Percentiles rank a stretch among this genome's conserved stretches.
Evolutionary conservation across 1,140 invertebrate genomes (phyloP).

Genomic region (Trachelipus rathkii): DNA sequence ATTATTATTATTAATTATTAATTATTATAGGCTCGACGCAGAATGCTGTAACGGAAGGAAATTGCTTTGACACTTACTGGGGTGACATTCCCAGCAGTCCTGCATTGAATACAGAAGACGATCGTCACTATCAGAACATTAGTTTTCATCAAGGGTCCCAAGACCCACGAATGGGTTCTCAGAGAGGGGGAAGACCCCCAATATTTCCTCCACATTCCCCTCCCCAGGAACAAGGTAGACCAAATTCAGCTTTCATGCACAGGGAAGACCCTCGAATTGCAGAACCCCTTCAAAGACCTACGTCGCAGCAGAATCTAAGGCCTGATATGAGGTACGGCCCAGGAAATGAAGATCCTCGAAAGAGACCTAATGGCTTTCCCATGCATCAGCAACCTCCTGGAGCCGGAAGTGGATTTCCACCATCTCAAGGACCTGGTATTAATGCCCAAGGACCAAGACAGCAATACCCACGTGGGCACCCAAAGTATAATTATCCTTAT

Average conservation of each 20-base stretch:
- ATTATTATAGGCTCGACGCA: too few species aligned
- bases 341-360: slow-evolving; percentile 74
- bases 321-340: slow-evolving; percentile 74
- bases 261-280: slow-evolving; percentile 46
- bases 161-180: slow-evolving; percentile 48
- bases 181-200: slow-evolving; percentile 57
- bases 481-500: slow-evolving; percentile 16
- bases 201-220: slow-evolving; percentile 56
- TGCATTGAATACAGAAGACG: slow-evolving; percentile 50
- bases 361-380: slow-evolving; percentile 51
- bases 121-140: slow-evolving; percentile 80
- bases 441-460: slow-evolving; percentile 20
- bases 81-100: slow-evolving; percentile 37
- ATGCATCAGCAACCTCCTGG: neutral
- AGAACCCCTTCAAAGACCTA: slow-evolving; percentile 34
- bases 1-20: too few species aligned
- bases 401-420: neutral
- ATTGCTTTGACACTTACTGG: slow-evolving; percentile 29
- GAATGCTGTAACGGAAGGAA: too few species aligned
- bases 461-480: slow-evolving; percentile 26
- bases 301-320: slow-evolving; percentile 56
- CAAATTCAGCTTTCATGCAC: slow-evolving; percentile 58
- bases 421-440: neutral
- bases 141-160: slow-evolving; percentile 71
- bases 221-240: slow-evolving; percentile 53